Percentiles rank a stretch among this genome's conserved stretches.
phyloP scores from a whole-genome alignment of 2,797 vertebrate species.

The Onychomys leucogaster region DNA sequence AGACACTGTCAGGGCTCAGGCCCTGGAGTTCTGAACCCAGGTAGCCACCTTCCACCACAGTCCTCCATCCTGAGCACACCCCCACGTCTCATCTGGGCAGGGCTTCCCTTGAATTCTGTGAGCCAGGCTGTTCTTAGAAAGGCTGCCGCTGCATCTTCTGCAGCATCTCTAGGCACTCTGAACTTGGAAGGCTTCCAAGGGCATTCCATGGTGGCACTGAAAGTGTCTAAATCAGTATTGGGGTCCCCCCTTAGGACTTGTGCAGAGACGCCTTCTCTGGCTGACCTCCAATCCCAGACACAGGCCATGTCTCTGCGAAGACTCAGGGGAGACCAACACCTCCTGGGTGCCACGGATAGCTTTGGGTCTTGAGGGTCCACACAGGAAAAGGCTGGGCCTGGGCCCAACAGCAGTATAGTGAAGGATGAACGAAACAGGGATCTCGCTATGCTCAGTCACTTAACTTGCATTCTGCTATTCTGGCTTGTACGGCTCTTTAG shows the following conservation, averaged over 20 bases:
- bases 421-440: background rate
- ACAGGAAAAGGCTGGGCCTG: background rate
- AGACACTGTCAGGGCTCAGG: background rate
- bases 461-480: background rate
- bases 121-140: conserved; percentile 36
- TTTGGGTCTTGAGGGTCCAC: background rate
- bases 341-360: background rate
- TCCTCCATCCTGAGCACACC: background rate
- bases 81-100: background rate
- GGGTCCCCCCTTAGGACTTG: conserved; percentile 2
- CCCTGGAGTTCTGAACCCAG: background rate
- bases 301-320: background rate
- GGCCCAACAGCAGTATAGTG: background rate
- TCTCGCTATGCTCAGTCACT: background rate
- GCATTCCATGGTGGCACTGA: background rate
- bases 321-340: background rate
- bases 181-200: conserved; percentile 56
- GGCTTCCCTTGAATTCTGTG: background rate
- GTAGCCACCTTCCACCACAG: background rate
- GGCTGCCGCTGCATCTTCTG: background rate
- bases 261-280: background rate
- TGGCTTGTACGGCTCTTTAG: background rate
- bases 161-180: conserved; percentile 30
- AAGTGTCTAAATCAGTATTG: conserved; percentile 1
- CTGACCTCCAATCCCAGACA: background rate